A percentile compares a stretch with the other conserved stretches of the same genome.
These are phyloP conservation scores for Cottoperca gobio DNA, from an alignment of 2,797 vertebrate species.

Conservation along the genomic window DNA sequence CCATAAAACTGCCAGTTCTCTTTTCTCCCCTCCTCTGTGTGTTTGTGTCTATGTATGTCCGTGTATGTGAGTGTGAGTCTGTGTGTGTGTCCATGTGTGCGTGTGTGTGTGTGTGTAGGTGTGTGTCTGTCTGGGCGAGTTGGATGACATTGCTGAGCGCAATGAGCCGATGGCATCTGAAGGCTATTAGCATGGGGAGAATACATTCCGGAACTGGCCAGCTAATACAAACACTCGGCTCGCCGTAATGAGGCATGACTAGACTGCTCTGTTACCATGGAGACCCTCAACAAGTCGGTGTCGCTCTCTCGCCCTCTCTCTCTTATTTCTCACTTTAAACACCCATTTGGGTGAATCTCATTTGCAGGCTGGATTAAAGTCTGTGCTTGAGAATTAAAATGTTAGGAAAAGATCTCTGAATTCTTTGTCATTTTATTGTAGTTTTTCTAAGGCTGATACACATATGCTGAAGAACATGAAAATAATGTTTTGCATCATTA, in stretches of 20 bases:
- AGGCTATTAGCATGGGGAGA: constrained; percentile 84
- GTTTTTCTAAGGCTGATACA: neutral
- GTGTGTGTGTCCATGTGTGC: constrained; percentile 15
- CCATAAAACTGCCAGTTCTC: constrained; percentile 71
- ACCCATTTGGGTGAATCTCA: constrained; percentile 35
- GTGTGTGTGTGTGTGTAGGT: constrained; percentile 21
- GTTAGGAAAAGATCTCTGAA: neutral
- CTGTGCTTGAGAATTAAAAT: neutral
- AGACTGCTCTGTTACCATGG: constrained; percentile 81
- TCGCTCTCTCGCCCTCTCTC: neutral
- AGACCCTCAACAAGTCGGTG: constrained; percentile 68
- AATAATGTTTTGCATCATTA: neutral
- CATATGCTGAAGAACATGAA: neutral
- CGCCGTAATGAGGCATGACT: constrained; percentile 84
- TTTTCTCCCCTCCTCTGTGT: constrained; percentile 3
- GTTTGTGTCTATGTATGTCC: constrained; percentile 1
- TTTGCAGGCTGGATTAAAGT: constrained; percentile 44
- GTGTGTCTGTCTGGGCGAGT: constrained; percentile 37
- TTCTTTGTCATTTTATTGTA: neutral
- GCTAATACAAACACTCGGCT: constrained; percentile 80
- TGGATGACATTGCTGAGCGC: constrained; percentile 76
- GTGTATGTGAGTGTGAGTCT: constrained; percentile 17
- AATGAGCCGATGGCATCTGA: constrained; percentile 81
- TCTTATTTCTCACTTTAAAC: constrained; percentile 41
- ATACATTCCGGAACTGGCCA: constrained; percentile 82